These are phyloP conservation scores for Zonotrichia leucophrys DNA, from an alignment of 2,113 vertebrate genomes.

Conservation along the genomic window DNA sequence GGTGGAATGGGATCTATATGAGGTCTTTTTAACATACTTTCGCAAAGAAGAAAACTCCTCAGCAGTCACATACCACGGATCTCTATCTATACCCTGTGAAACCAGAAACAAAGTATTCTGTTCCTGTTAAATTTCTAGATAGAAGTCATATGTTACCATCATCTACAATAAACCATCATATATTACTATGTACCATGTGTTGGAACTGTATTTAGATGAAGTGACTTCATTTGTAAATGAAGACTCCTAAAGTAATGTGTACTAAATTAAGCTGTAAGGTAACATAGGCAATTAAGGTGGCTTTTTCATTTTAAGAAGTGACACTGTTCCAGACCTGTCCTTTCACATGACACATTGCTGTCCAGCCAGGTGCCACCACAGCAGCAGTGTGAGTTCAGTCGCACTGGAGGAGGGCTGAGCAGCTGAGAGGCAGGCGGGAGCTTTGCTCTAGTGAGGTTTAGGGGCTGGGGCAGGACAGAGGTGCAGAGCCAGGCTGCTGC, in stretches of 20 bases:
- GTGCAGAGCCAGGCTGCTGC: neutral
- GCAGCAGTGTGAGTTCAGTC: neutral
- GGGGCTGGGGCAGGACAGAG: neutral
- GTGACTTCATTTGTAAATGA: slow-evolving; percentile 63
- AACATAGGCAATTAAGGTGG: slow-evolving; percentile 21
- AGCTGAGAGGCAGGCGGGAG: neutral
- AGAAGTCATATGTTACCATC: slow-evolving; percentile 48
- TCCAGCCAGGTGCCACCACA: neutral
- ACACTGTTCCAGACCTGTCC: neutral
- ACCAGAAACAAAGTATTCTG: slow-evolving; percentile 21
- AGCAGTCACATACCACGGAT: slow-evolving; percentile 17
- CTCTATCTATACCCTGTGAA: slow-evolving; percentile 43
- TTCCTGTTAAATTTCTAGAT: slow-evolving; percentile 52
- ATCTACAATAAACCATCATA: slow-evolving; percentile 36
- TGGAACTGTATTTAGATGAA: slow-evolving; percentile 64
- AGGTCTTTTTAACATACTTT: slow-evolving; percentile 50
- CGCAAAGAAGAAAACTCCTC: slow-evolving; percentile 58
- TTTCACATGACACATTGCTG: neutral
- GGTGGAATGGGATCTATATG: slow-evolving; percentile 38
- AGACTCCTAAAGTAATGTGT: slow-evolving; percentile 39
- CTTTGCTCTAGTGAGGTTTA: neutral
- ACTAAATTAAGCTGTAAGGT: slow-evolving; percentile 57
- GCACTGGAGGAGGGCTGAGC: neutral
- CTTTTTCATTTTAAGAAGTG: slow-evolving; percentile 12
- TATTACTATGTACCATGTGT: slow-evolving; percentile 53